Percentiles rank a stretch among this genome's conserved stretches.
These are phyloP conservation scores for Crax fasciolata DNA, from an alignment of 2,797 vertebrate genomes.

Conservation along the genomic window DNA sequence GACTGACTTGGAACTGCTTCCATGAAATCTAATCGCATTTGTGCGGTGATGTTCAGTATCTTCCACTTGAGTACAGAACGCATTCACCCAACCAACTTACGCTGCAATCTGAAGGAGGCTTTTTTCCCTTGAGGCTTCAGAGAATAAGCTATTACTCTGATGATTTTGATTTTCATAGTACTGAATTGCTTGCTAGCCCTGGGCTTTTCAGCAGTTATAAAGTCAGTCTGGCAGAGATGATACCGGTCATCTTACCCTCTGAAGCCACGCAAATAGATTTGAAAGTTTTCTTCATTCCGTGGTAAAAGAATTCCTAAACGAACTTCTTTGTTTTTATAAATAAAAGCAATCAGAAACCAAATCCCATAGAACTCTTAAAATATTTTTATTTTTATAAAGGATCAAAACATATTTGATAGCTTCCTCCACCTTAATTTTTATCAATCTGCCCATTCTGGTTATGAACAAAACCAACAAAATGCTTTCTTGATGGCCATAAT, in stretches of 20 bases:
- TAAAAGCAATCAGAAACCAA: background rate
- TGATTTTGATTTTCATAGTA: background rate
- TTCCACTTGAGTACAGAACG: background rate
- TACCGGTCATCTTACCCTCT: background rate
- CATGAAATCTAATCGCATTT: background rate
- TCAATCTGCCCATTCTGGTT: background rate
- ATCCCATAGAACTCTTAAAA: background rate
- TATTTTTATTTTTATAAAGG: background rate
- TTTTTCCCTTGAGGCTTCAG: background rate
- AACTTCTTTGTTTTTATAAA: background rate
- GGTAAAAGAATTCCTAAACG: background rate
- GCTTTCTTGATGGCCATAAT: background rate
- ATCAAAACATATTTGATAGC: background rate
- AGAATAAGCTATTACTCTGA: background rate
- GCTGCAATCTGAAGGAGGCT: background rate
- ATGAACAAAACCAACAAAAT: background rate
- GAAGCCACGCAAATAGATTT: background rate
- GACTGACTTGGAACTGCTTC: rapidly evolving
- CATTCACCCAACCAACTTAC: background rate
- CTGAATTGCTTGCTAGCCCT: background rate
- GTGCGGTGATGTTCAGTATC: rapidly evolving
- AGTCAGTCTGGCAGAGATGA: background rate
- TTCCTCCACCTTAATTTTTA: background rate
- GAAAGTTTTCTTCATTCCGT: background rate
- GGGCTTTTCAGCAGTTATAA: background rate